These are phyloP conservation scores for Epinotia demarniana DNA, from an alignment of 2,888 invertebrate species.

Conservation along the genomic window DNA sequence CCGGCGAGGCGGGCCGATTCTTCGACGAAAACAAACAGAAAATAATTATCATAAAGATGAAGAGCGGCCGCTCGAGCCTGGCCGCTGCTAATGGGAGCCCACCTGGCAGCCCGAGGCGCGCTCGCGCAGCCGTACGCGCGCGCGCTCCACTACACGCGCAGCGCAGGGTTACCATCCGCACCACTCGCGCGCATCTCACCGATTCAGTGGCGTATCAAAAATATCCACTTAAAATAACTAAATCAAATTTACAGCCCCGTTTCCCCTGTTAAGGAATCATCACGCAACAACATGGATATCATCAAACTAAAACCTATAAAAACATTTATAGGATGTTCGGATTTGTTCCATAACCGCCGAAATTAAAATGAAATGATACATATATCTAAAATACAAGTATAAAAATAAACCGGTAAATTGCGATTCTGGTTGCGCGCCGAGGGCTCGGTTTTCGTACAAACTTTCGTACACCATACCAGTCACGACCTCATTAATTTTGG, in stretches of 20 bases:
- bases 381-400: too few relatives aligned
- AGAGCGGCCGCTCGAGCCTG: conserved; percentile 82
- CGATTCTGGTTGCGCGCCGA: too few relatives aligned
- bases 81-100: conserved; percentile 82
- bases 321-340: background rate
- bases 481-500: too few relatives aligned
- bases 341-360: background rate
- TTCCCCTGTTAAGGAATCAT: background rate
- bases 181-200: background rate
- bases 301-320: background rate
- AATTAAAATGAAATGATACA: background rate
- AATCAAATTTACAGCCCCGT: background rate
- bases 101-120: conserved; percentile 71
- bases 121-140: conserved; percentile 47
- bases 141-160: conserved; percentile 18
- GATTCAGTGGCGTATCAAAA: background rate
- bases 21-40: conserved; percentile 84
- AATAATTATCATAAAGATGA: conserved; percentile 85
- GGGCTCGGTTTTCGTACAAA: too few relatives aligned
- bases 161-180: conserved; percentile 23
- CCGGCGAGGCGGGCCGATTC: conserved; percentile 82
- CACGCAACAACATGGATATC: background rate
- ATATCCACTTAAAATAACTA: background rate
- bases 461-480: too few relatives aligned
- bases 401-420: too few relatives aligned